Conservation (phyloP, 2,888 invertebrate species). For the Taenaris catops region DNA sequence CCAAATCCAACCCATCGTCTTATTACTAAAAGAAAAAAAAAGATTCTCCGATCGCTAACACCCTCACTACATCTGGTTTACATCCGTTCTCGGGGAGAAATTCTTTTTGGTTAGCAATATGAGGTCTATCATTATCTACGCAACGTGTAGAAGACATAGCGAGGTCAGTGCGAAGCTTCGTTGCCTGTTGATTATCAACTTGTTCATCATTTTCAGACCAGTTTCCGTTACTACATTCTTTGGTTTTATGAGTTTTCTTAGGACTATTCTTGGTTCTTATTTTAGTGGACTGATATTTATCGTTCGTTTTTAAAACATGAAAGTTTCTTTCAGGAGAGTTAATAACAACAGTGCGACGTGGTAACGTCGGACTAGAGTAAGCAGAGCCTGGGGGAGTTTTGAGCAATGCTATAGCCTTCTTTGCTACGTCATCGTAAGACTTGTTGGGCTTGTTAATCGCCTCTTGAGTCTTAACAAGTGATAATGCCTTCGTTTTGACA, state of each 20-base stretch:
- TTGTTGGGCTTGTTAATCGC: conserved; percentile 36
- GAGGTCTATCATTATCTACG: too few species aligned
- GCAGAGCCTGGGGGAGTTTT: conserved; percentile 55
- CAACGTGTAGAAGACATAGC: too few species aligned
- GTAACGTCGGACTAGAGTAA: conserved; percentile 38
- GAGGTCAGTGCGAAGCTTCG: too few species aligned
- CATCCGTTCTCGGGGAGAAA: conserved; percentile 1
- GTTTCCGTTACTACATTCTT: conserved; percentile 27
- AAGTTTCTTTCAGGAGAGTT: conserved; percentile 21
- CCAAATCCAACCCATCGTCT: too few species aligned
- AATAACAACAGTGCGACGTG: conserved; percentile 18
- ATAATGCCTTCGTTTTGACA: conserved; percentile 74
- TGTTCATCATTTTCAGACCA: conserved; percentile 38
- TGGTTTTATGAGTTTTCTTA: conserved; percentile 13
- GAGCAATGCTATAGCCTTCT: conserved; percentile 45
- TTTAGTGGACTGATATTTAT: conserved; percentile 13
- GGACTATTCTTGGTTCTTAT: conserved; percentile 8
- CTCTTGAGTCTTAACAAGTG: conserved; percentile 65
- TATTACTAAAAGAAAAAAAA: too few species aligned
- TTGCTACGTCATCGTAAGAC: conserved; percentile 42
- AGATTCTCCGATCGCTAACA: too few species aligned
- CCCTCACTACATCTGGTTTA: conserved; percentile 2
- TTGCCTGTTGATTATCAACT: conserved; percentile 27
- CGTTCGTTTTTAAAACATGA: conserved; percentile 12
- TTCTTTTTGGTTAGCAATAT: too few species aligned